phyloP scores from a whole-genome alignment of 1,140 invertebrate species.

The Cotesia typhae region DNA sequence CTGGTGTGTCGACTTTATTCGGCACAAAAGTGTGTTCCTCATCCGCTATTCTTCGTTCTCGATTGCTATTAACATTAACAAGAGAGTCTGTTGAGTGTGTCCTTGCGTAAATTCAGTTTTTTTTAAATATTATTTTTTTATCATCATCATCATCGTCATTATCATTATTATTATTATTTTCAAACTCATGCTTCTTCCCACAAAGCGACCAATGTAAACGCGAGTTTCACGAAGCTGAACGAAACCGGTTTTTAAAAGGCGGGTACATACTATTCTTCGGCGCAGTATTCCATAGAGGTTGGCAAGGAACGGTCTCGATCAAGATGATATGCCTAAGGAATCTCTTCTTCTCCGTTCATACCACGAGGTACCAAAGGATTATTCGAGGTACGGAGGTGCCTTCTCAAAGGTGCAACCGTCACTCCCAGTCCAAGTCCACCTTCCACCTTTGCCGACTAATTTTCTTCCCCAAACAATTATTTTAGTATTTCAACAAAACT shows the following conservation, averaged over 20 bases:
- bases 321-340: constrained; percentile 38
- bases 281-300: constrained; percentile 40
- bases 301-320: constrained; percentile 36
- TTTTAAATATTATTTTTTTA: constrained; percentile 33
- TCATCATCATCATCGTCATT: too few relatives aligned
- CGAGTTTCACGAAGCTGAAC: constrained; percentile 54
- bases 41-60: constrained; percentile 15
- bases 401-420: too few relatives aligned
- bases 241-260: constrained; percentile 55
- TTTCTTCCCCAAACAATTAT: too few relatives aligned
- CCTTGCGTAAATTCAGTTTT: constrained; percentile 57
- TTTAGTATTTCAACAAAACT: too few relatives aligned
- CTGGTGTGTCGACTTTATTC: background rate
- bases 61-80: constrained; percentile 27
- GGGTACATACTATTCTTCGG: constrained; percentile 42
- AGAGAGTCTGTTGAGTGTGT: constrained; percentile 46
- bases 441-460: too few relatives aligned
- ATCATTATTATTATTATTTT: constrained; percentile 26
- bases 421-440: too few relatives aligned
- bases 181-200: constrained; percentile 52
- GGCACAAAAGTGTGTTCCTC: background rate
- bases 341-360: constrained; percentile 26
- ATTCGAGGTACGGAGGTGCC: background rate
- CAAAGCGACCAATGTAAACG: constrained; percentile 49
- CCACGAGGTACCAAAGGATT: constrained; percentile 13